A percentile compares a stretch with the other conserved stretches of the same genome.
Conservation (phyloP, 2,113 vertebrate genomes). For the Neolamprologus sp. region DNA sequence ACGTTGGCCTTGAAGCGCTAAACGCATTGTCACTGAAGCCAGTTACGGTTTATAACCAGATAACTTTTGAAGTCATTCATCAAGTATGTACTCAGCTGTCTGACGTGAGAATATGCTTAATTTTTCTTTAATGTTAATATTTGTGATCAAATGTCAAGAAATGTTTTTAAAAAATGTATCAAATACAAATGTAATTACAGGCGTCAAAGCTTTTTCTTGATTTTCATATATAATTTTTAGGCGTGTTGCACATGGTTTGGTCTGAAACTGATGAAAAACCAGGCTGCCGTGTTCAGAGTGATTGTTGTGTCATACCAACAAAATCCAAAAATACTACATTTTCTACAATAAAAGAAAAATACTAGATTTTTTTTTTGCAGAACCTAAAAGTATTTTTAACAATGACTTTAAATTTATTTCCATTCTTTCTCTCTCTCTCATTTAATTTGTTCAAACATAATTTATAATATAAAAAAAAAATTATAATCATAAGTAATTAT, state of each 20-base stretch:
- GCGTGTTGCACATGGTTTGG: background rate
- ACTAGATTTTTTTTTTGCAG: background rate
- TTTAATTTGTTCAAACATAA: background rate
- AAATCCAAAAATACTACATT: background rate
- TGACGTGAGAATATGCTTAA: background rate
- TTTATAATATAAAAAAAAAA: rapidly evolving
- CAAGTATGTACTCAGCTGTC: background rate
- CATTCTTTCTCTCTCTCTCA: background rate
- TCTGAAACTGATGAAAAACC: background rate
- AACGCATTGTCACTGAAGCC: background rate
- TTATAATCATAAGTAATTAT: background rate
- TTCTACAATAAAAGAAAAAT: background rate
- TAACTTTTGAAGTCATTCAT: background rate
- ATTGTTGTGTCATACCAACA: background rate
- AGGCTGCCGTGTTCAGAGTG: background rate
- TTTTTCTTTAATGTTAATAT: background rate
- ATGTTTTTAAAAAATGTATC: background rate
- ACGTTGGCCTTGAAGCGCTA: background rate
- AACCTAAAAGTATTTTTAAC: background rate
- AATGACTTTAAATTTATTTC: background rate
- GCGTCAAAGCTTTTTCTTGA: background rate
- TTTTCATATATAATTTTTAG: background rate
- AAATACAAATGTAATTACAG: background rate
- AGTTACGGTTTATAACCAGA: background rate
- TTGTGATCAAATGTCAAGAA: background rate